phyloP scores from a whole-genome alignment of 2,113 vertebrate genomes.

The Pelecanoides urinatrix region DNA sequence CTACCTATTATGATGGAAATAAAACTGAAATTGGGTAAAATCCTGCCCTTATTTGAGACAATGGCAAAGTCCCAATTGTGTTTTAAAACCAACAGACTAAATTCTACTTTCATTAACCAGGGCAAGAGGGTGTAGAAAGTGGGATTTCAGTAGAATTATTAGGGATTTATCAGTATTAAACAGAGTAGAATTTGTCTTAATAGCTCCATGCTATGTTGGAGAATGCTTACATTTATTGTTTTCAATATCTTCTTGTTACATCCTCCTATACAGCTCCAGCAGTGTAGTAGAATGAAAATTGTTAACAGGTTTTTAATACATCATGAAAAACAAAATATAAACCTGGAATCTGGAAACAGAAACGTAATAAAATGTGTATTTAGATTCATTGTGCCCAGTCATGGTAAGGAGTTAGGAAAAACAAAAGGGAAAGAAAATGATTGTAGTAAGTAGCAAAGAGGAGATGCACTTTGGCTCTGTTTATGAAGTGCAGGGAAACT shows the following conservation, averaged over 20 bases:
- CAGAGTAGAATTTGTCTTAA: neutral
- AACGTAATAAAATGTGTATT: neutral
- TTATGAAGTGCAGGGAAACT: neutral
- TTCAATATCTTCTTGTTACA: neutral
- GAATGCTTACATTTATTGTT: neutral
- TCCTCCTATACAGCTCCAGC: neutral
- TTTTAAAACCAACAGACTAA: neutral
- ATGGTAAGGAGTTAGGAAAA: neutral
- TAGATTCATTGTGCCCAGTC: neutral
- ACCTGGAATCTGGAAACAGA: neutral
- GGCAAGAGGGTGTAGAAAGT: neutral
- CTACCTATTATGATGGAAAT: neutral
- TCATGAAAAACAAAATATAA: neutral
- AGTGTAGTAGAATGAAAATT: neutral
- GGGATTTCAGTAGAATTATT: neutral
- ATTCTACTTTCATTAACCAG: neutral
- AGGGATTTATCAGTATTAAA: neutral
- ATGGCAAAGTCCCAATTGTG: neutral
- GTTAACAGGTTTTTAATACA: neutral
- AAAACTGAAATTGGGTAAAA: neutral
- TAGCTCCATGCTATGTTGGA: neutral
- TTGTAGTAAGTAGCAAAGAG: neutral
- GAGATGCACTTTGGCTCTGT: neutral
- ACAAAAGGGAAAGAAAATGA: neutral
- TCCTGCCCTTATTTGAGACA: neutral